phyloP scores from a whole-genome alignment of 2,113 vertebrate species.

The Centrocercus urophasianus region DNA sequence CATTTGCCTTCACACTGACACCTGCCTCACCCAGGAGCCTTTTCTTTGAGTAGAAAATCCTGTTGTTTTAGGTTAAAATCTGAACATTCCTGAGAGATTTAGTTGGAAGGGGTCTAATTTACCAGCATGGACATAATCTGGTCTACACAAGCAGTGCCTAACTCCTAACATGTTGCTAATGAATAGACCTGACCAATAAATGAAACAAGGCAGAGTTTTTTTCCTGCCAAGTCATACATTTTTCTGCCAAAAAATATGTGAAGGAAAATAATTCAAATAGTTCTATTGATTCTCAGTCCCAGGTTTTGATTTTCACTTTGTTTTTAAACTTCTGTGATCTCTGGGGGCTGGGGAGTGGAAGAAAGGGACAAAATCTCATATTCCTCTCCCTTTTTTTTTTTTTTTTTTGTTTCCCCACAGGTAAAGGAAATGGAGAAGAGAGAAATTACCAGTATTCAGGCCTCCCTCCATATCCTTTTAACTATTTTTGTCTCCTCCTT shows the following conservation, averaged over 20 bases:
- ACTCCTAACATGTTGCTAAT: background rate
- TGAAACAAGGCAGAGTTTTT: background rate
- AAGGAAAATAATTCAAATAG: slow-evolving; percentile 27
- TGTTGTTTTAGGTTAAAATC: background rate
- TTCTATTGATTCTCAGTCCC: slow-evolving; percentile 2
- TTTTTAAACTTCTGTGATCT: slow-evolving; percentile 3
- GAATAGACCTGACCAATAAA: slow-evolving; percentile 1
- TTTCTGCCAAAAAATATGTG: slow-evolving; percentile 21
- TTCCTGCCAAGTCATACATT: slow-evolving; percentile 5
- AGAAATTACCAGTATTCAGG: background rate
- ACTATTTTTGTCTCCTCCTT: background rate
- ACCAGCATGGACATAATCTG: background rate
- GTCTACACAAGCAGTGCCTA: background rate
- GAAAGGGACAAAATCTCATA: background rate
- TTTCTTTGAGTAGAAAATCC: background rate
- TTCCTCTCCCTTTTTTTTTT: background rate
- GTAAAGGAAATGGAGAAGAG: background rate
- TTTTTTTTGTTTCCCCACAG: background rate
- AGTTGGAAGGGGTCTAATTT: slow-evolving; percentile 4
- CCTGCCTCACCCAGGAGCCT: background rate
- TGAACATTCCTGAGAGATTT: background rate
- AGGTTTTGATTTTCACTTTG: slow-evolving; percentile 20
- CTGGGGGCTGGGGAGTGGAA: background rate
- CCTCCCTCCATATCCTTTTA: background rate
- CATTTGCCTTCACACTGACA: background rate